Conservation (phyloP, 2,113 vertebrate genomes). For the Cavia porcellus region DNA sequence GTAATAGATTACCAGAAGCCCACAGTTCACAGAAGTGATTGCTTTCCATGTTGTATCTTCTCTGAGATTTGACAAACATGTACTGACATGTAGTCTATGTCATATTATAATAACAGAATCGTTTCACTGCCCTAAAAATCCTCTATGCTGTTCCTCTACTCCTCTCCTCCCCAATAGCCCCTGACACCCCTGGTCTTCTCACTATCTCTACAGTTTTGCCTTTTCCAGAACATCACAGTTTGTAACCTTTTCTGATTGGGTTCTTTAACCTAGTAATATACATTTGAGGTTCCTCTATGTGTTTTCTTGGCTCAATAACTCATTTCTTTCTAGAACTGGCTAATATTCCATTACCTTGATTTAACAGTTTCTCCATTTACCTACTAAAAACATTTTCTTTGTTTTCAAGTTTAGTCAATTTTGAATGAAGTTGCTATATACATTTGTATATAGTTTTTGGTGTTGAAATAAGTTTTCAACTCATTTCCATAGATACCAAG, state of each 20-base stretch:
- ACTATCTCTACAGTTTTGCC: background rate
- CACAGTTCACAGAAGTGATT: background rate
- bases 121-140: background rate
- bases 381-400: background rate
- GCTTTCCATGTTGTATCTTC: background rate
- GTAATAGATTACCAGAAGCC: background rate
- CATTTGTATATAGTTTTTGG: background rate
- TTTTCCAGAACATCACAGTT: background rate
- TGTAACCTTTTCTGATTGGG: background rate
- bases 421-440: background rate
- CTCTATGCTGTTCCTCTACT: too few relatives aligned
- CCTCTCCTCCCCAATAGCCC: background rate
- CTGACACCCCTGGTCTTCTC: background rate
- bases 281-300: background rate
- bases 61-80: background rate
- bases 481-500: background rate
- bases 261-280: background rate
- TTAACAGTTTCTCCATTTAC: background rate
- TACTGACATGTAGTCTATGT: background rate
- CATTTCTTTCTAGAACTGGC: background rate
- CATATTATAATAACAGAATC: background rate
- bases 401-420: background rate
- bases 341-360: background rate
- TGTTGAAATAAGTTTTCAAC: background rate
- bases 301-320: background rate